Percentiles rank a stretch among this genome's conserved stretches.
These are phyloP conservation scores for Limnephilus rhombicus DNA, from an alignment of 2,888 invertebrate genomes.

Conservation along the genomic window DNA sequence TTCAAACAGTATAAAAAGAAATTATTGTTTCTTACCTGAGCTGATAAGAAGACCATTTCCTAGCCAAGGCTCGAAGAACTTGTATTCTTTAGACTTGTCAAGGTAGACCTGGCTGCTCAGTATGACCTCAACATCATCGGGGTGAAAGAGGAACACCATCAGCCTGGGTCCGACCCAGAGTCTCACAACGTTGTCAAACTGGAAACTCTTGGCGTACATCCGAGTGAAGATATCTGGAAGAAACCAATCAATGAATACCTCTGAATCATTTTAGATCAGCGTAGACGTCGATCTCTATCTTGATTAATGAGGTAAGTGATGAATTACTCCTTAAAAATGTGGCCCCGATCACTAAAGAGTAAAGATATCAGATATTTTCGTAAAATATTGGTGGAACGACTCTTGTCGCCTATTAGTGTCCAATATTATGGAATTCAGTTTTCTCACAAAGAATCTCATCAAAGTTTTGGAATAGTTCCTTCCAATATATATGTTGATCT, in stretches of 20 bases:
- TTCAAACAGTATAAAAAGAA: neutral
- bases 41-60: conserved; percentile 90
- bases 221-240: conserved; percentile 84
- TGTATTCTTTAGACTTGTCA: conserved; percentile 88
- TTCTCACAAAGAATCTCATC: too few relatives aligned
- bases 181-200: conserved; percentile 80
- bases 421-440: too few relatives aligned
- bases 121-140: conserved; percentile 87
- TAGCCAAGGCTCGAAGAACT: conserved; percentile 90
- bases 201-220: conserved; percentile 76
- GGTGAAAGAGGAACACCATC: conserved; percentile 85
- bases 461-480: too few relatives aligned
- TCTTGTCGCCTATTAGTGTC: too few relatives aligned
- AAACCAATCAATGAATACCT: neutral
- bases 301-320: neutral
- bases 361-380: neutral
- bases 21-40: conserved; percentile 76
- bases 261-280: neutral
- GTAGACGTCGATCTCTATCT: neutral
- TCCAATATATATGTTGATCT: too few relatives aligned
- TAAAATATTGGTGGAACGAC: too few relatives aligned
- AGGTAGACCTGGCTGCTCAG: conserved; percentile 89
- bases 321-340: neutral
- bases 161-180: conserved; percentile 89
- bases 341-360: neutral